phyloP scores from a whole-genome alignment of 1,140 invertebrate species.

The Achatina immaculata region DNA sequence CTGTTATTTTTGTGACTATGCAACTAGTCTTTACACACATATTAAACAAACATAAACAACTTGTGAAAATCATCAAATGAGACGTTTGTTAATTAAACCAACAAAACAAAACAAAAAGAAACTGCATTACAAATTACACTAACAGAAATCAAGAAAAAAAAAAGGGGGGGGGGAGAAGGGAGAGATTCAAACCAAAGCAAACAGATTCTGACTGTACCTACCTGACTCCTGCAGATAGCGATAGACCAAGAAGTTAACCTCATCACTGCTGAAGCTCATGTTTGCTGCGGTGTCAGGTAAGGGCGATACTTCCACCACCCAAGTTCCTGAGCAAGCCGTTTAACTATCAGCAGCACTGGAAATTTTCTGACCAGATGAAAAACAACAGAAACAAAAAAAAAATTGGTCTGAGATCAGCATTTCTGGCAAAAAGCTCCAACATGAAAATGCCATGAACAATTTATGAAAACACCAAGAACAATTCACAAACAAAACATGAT shows the following conservation, averaged over 20 bases:
- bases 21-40: too few species aligned
- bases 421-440: background rate
- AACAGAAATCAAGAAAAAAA: too few species aligned
- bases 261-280: slow-evolving; percentile 99
- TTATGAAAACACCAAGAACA: background rate
- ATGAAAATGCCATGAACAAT: background rate
- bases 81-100: too few species aligned
- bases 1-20: too few species aligned
- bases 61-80: too few species aligned
- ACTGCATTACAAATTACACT: too few species aligned
- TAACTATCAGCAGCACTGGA: background rate
- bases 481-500: too few species aligned
- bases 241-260: slow-evolving; percentile 99
- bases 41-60: too few species aligned
- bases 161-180: too few species aligned
- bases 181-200: background rate
- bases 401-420: background rate
- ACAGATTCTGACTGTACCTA: slow-evolving; percentile 68
- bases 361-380: background rate
- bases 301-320: too few species aligned
- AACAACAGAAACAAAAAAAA: background rate
- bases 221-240: slow-evolving; percentile 98
- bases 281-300: slow-evolving; percentile 13
- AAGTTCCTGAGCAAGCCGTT: too few species aligned
- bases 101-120: too few species aligned